Base-by-base conservation (phyloP, 2,888 invertebrate genomes). In the Sympetrum striolatum region DNA sequence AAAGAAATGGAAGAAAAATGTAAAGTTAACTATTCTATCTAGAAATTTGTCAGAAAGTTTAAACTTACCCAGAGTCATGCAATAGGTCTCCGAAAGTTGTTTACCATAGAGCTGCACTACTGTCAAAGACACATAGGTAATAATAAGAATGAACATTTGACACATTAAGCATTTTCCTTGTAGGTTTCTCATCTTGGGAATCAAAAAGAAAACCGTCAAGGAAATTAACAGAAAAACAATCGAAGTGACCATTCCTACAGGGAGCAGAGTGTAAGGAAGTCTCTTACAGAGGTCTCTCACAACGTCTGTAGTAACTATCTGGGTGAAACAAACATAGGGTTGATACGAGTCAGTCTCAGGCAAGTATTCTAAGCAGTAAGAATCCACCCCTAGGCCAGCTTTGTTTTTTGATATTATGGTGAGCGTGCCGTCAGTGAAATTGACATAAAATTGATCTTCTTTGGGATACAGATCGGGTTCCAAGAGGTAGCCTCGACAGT, bases 121-220 rank as follows among this genome's bases (percentile, higher is more conserved):
- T 1, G 96, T 95, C 90, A 97, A 93, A 91, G 95, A 94, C 0
- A 95, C 93, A 92, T 96, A 97, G 0, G 96, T 96, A 0, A 96
- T 93, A 91, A 96, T 94, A n/a, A 97, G 94, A 0, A 96, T 96
- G 2, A 95, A 94, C 60, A 97, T 96, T 93, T 97, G 97, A 91
- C 96, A 96, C 95, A 97, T 97, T 91, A 97, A 93, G 0, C 96
- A 96, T 94, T 96, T 96, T n/a, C 97, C 97, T 92, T 97, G 97
- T 25, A 97, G 94, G 93, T 97, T 97, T 82, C 96, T 94, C 60
- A 97, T 93, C 91, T 97, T 97, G 0, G 97, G 96, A 90, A 97
- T 95, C 81, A 96, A 93, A 6, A 96, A 95, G 93, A 97, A 97
- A 0, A 97, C 96, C 80, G 96, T 92, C 92, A 97, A 96, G 2